Conservation (phyloP, 2,888 invertebrate genomes). For the Eubasilissa splendida region DNA sequence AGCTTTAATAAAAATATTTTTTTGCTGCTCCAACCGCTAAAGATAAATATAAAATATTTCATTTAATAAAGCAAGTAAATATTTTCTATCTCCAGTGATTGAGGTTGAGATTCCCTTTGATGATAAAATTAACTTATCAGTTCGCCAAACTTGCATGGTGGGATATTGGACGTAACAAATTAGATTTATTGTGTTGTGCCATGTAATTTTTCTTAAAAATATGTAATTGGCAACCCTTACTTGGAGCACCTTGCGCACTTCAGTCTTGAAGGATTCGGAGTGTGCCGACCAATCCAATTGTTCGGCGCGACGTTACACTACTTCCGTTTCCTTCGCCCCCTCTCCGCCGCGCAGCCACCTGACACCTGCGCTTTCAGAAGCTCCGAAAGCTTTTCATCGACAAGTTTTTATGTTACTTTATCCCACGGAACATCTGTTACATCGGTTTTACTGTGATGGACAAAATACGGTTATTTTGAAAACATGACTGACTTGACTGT, state of each 20-base stretch:
- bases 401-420: slow-evolving; percentile 26
- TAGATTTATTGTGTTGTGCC: too few species aligned
- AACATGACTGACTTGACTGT: not conserved
- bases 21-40: too few species aligned
- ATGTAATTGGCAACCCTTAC: slow-evolving; percentile 11
- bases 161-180: too few species aligned
- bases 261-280: slow-evolving; percentile 38
- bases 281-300: slow-evolving; percentile 45
- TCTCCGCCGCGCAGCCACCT: not conserved
- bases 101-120: too few species aligned
- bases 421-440: not conserved
- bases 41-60: too few species aligned
- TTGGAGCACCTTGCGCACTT: slow-evolving; percentile 33
- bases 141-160: too few species aligned
- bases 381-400: slow-evolving; percentile 19
- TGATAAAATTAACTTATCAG: too few species aligned
- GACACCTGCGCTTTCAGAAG: slow-evolving; percentile 15
- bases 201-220: too few species aligned
- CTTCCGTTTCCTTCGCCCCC: slow-evolving; percentile 2
- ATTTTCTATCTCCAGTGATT: too few species aligned
- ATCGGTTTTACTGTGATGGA: slow-evolving; percentile 6
- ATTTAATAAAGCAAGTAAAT: too few species aligned
- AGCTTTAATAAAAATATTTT: too few species aligned
- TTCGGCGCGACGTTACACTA: slow-evolving; percentile 33
- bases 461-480: slow-evolving; percentile 7